Percentiles rank a stretch among this genome's conserved stretches.
These are phyloP conservation scores for Scophthalmus maximus DNA, from an alignment of 2,113 vertebrate genomes.

Conservation along the genomic window DNA sequence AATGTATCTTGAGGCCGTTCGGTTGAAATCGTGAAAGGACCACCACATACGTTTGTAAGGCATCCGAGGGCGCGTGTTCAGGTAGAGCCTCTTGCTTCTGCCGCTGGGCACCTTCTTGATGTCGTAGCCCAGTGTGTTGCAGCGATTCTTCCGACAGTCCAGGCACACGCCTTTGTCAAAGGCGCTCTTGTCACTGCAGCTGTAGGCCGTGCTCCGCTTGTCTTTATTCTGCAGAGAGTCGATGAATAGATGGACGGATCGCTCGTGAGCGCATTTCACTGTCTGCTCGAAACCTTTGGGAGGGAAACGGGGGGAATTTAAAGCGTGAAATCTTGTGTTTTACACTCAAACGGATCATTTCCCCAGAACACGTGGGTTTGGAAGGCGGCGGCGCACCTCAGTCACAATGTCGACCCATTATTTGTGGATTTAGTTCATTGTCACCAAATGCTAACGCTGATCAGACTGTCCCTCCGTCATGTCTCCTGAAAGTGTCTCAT, in stretches of 20 bases:
- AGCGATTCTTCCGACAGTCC: constrained; percentile 88
- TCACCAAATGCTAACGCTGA: constrained; percentile 39
- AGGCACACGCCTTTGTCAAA: constrained; percentile 92
- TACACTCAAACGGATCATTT: not conserved
- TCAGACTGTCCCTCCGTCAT: constrained; percentile 48
- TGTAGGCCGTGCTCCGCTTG: constrained; percentile 88
- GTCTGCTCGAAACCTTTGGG: constrained; percentile 89
- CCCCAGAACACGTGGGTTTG: not conserved
- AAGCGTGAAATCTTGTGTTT: not conserved
- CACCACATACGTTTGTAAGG: constrained; percentile 90
- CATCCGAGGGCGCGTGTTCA: constrained; percentile 86
- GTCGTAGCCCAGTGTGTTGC: constrained; percentile 92
- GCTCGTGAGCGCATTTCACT: constrained; percentile 94
- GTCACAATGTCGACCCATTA: constrained; percentile 24
- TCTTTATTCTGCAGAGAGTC: constrained; percentile 90
- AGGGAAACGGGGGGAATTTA: constrained; percentile 7
- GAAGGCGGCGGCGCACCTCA: not conserved
- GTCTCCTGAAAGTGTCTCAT: constrained; percentile 44
- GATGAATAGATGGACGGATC: constrained; percentile 93
- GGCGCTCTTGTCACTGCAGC: constrained; percentile 86
- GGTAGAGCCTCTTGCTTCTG: constrained; percentile 84
- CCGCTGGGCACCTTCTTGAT: constrained; percentile 79
- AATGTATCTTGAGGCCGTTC: not conserved
- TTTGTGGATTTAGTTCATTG: constrained; percentile 41
- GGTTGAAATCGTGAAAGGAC: not conserved